Evolutionary conservation across 2,888 invertebrate genomes (phyloP).

Genomic region (Adela reaumurella): DNA sequence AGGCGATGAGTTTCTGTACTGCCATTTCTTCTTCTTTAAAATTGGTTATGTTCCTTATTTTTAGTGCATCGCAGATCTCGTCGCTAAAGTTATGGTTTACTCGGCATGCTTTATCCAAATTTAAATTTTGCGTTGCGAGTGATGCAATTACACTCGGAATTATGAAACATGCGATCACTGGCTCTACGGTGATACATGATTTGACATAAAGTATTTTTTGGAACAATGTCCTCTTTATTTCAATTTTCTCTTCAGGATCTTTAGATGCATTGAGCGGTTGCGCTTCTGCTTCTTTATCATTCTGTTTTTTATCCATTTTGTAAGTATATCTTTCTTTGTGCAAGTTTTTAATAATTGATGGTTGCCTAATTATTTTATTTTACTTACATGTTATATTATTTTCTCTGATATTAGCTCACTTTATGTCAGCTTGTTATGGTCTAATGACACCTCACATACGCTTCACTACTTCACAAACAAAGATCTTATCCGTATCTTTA

Average conservation of each 20-base stretch:
- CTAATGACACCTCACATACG: too few species aligned
- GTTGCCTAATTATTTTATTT: too few species aligned
- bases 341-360: too few species aligned
- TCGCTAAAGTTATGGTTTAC: slow-evolving; percentile 30
- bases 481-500: too few species aligned
- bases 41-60: slow-evolving; percentile 38
- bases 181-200: slow-evolving; percentile 65
- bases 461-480: too few species aligned
- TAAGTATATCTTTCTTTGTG: too few species aligned
- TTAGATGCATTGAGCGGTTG: background rate
- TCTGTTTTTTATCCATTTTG: slow-evolving; percentile 28
- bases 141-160: slow-evolving; percentile 62
- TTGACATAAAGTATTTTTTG: slow-evolving; percentile 26
- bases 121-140: slow-evolving; percentile 57
- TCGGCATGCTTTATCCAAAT: slow-evolving; percentile 41
- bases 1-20: slow-evolving; percentile 53
- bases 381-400: too few species aligned
- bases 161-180: slow-evolving; percentile 66
- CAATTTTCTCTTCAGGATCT: background rate
- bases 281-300: slow-evolving; percentile 44
- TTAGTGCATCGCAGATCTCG: slow-evolving; percentile 32
- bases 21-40: slow-evolving; percentile 59
- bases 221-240: background rate
- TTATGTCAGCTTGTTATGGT: too few species aligned
- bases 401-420: too few species aligned